Evolutionary conservation across 2,888 invertebrate genomes (phyloP).

Genomic region (Nebria brevicollis): DNA sequence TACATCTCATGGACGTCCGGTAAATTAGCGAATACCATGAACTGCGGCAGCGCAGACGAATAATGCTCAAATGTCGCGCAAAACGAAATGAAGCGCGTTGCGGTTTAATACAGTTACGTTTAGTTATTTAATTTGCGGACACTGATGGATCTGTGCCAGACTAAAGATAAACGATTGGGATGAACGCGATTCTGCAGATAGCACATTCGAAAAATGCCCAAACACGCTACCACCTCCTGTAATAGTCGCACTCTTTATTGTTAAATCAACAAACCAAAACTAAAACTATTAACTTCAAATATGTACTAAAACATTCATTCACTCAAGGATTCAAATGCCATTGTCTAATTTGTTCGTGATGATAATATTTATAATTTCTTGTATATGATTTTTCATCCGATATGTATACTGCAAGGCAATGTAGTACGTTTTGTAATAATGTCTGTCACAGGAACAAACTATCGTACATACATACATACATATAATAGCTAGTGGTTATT

Average conservation of each 20-base stretch:
- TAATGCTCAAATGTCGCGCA: neutral
- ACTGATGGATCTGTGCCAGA: neutral
- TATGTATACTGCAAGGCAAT: too few species aligned
- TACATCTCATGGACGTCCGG: neutral
- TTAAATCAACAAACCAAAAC: neutral
- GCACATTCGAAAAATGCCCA: neutral
- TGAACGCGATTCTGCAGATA: neutral
- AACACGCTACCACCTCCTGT: neutral
- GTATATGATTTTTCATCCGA: too few species aligned
- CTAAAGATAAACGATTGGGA: neutral
- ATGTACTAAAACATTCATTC: too few species aligned
- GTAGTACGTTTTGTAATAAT: too few species aligned
- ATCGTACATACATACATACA: too few species aligned
- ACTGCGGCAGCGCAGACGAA: neutral
- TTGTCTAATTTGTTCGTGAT: too few species aligned
- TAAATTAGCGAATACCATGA: neutral
- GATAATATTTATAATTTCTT: too few species aligned
- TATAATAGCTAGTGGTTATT: slow-evolving; percentile 23
- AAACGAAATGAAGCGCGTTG: neutral
- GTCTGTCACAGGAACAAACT: too few species aligned
- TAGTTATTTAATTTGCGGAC: slow-evolving; percentile 1
- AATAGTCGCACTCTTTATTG: too few species aligned
- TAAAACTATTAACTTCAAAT: too few species aligned
- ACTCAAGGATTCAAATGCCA: too few species aligned
- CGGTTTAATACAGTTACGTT: neutral